Evolutionary conservation across 2,797 vertebrate species (phyloP).

Genomic region (Neoniphon sammara): DNA sequence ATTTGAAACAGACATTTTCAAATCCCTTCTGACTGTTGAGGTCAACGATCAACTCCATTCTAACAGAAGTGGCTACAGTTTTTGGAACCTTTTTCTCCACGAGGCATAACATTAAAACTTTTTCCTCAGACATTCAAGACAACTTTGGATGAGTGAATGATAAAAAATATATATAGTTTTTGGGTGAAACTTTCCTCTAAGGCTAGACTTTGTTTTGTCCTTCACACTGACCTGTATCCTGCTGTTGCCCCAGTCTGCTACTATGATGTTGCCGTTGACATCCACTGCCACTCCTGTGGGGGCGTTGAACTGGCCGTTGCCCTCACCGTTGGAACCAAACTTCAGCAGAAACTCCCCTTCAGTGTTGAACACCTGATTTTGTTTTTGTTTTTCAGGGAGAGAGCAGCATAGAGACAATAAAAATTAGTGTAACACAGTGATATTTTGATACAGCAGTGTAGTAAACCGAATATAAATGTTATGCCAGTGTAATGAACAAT

Average conservation of each 20-base stretch:
- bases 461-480: background rate
- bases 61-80: no score
- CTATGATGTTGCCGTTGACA: conserved; percentile 96
- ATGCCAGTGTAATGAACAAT: background rate
- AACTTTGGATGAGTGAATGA: no score
- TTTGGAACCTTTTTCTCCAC: no score
- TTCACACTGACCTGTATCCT: conserved; percentile 90
- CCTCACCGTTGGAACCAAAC: conserved; percentile 97
- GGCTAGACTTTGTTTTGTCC: background rate
- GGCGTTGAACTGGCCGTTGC: conserved; percentile 98
- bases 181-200: no score
- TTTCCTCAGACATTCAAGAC: background rate
- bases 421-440: background rate
- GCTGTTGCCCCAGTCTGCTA: conserved; percentile 99
- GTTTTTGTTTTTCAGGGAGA: conserved; percentile 26
- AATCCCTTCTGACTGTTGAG: no score
- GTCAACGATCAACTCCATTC: no score
- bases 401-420: conserved; percentile 1
- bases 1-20: no score
- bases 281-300: conserved; percentile 99
- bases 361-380: conserved; percentile 92
- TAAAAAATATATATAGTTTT: no score
- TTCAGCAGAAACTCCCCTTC: conserved; percentile 97
- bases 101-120: no score
- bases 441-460: background rate